Evolutionary conservation across 2,113 vertebrate genomes (phyloP).

Genomic region (Ranitomeya variabilis): DNA sequence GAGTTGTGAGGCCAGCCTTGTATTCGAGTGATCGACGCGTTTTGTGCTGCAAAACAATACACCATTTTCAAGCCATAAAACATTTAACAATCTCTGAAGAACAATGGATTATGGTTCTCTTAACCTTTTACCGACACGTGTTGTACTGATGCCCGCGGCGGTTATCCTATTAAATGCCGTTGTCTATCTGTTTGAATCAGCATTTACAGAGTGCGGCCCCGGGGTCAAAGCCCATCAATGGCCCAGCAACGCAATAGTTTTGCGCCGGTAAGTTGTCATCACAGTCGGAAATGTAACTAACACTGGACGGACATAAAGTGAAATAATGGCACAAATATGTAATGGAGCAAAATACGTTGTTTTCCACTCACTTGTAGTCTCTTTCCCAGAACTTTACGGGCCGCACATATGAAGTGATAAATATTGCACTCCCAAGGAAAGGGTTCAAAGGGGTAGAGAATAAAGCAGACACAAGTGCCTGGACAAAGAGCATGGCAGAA

Average conservation of each 20-base stretch:
- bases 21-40: constrained; percentile 89
- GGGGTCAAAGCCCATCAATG: too few relatives aligned
- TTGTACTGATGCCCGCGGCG: too few relatives aligned
- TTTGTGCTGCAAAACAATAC: constrained; percentile 76
- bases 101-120: background rate
- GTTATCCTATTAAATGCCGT: too few relatives aligned
- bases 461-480: constrained; percentile 82
- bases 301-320: too few relatives aligned
- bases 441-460: constrained; percentile 88
- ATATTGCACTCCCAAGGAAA: constrained; percentile 89
- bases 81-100: background rate
- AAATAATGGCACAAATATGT: background rate
- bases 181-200: too few relatives aligned
- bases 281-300: too few relatives aligned
- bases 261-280: too few relatives aligned
- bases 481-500: constrained; percentile 89
- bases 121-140: too few relatives aligned
- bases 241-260: too few relatives aligned
- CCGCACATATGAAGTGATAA: constrained; percentile 89
- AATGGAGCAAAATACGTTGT: background rate
- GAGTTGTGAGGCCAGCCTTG: constrained; percentile 86
- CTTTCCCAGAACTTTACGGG: constrained; percentile 92
- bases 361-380: constrained; percentile 83
- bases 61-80: background rate
- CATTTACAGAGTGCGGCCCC: too few relatives aligned